Percentiles rank a stretch among this genome's conserved stretches.
Conservation (phyloP, 2,113 vertebrate species). For the Arothron firmamentum region DNA sequence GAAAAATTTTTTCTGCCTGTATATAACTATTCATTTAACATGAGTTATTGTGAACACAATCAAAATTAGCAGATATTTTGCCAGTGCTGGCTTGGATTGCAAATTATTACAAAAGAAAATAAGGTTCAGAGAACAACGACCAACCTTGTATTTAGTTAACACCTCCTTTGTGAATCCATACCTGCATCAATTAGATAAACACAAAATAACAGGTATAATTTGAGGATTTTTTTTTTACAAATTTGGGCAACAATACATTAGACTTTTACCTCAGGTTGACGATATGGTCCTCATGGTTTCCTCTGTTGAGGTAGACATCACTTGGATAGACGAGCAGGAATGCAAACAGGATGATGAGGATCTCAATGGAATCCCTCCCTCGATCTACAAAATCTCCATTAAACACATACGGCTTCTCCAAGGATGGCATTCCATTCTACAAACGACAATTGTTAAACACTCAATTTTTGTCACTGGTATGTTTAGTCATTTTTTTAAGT, state of each 20-base stretch:
- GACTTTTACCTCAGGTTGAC: conserved; percentile 84
- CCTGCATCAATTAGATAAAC: conserved; percentile 62
- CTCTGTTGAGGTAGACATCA: conserved; percentile 87
- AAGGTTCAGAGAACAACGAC: conserved; percentile 1
- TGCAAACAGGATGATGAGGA: conserved; percentile 87
- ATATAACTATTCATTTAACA: not conserved
- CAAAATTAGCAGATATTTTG: no score
- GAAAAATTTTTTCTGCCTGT: not conserved
- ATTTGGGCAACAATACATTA: not conserved
- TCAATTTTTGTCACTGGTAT: not conserved
- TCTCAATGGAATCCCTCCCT: conserved; percentile 89
- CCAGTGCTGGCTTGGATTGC: not conserved
- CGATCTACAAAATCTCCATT: conserved; percentile 94
- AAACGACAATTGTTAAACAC: not conserved
- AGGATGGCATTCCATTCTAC: conserved; percentile 90
- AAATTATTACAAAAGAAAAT: not conserved
- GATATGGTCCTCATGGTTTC: conserved; percentile 93
- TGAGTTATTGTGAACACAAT: not conserved
- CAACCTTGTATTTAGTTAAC: conserved; percentile 89
- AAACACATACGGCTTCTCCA: conserved; percentile 88
- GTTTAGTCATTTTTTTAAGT: no score
- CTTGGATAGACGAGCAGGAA: conserved; percentile 90
- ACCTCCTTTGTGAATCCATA: conserved; percentile 96
- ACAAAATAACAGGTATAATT: not conserved
- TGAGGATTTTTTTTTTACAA: not conserved